Base-by-base conservation (phyloP, 2,113 vertebrate species). In the Alouatta palliata region DNA sequence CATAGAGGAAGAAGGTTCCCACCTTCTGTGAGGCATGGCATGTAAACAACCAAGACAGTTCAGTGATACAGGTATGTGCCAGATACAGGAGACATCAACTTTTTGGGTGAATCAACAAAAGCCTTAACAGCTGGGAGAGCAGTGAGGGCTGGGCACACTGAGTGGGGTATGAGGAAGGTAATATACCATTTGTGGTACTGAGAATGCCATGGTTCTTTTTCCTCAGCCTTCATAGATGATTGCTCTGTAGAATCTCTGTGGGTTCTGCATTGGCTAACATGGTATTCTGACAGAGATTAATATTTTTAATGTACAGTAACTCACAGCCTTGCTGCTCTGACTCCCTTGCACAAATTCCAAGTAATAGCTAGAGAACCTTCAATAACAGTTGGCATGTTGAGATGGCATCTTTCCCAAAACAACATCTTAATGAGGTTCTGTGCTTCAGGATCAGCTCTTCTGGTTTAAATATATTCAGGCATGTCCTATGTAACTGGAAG, bases 401-500 rank as follows among this genome's bases (percentile, higher is more conserved):
- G 64, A 49, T 35, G 94, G 75, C 40, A 16, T 93, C 27, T 4
- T 85, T 90, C 87, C 88, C 93, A 85, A 90, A 97, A 68, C 45
- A 87, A 75, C 40, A n/a, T 70, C 32, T 79, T 85, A 52, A 84
- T 47, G 77, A 90, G 82, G 68, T 58, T 84, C 89, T 91, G 61
- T 85, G 77, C 68, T 82, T 96, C 64, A 27, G n/a, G 43, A 83
- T 56, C 43, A 49, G 0, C 6, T 40, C 45, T 95, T 96, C 64
- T 61, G n/a, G 54, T 79, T 95, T 85, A 81, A 85, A 70, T 87
- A 58, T 1, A 70, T 23, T 40, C 25, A 21, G 66, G 21, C 47
- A 20, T 17, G 35, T 66, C 40, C 76, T 54, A 1, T 0, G 5
- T 82, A 20, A 27, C 3, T 37, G 66, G 87, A 89, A 82, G 64